Evolutionary conservation across 2,797 vertebrate species (phyloP), one percentile per base, ranked within the genome.

Genomic region (Danio choprae): DNA sequence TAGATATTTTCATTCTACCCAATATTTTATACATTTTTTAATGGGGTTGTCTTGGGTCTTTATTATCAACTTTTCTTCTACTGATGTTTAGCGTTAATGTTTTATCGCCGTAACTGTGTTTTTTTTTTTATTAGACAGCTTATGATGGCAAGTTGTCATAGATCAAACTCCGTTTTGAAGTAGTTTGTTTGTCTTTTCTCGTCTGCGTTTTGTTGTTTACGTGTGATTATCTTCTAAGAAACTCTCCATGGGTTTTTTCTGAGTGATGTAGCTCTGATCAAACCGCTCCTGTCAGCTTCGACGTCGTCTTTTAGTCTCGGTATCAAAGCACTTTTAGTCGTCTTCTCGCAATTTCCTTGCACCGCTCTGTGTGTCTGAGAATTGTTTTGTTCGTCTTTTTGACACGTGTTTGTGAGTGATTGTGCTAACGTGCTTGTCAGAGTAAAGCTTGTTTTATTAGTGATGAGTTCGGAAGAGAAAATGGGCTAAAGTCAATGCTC

Each of bases 401-500:
- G 36, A 75, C 73, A 68, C 7, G 0, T 7, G 51, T 72, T 22
- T 18, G 51, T 43, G 53, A 36, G 53, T 3, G 13, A 59, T 29
- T 4, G 12, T 73, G 80, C 83, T 90, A 88, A 90, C 88, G 89
- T 88, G 82, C 85, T 84, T 87, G 86, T 88, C 80, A 85, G 86
- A 89, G 84, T 83, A 29, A 6, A 16, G 73, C 40, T 81, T 59
- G 50, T 87, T 88, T 89, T 85, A 88, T 89, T 80, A 79, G 78
- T 68, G 38, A 87, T 44, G 65, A 86, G 85, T 86, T 86, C 76
- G 84, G 84, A 84, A 84, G 86, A 88, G 87, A 89, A 70, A 80
- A 86, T 84, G 73, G 86, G 74, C 84, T 86, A 85, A 63, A 82
- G 90, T 89, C 88, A 92, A 90, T 89, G 89, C 90, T 91, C 90